phyloP scores from a whole-genome alignment of 2,888 invertebrate genomes.

The Amphipyra berbera region DNA sequence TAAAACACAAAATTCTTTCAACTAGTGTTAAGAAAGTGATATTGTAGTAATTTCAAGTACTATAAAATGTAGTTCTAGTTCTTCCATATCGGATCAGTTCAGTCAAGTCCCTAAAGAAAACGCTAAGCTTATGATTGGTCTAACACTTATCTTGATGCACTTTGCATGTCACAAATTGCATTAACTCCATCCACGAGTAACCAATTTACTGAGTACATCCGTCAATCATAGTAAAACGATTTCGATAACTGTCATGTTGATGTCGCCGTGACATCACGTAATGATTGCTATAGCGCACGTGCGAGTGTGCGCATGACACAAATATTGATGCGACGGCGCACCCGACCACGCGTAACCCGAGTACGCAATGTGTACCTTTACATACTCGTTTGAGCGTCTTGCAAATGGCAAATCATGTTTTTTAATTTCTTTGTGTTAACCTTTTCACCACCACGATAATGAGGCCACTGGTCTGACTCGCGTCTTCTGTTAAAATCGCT shows the following conservation, averaged over 20 bases:
- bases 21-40: no score
- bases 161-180: background rate
- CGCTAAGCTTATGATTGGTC: background rate
- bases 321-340: constrained; percentile 54
- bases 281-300: constrained; percentile 55
- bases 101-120: background rate
- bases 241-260: constrained; percentile 58
- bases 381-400: constrained; percentile 30
- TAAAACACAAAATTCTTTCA: no score
- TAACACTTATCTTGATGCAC: background rate
- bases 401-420: constrained; percentile 38
- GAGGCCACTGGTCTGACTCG: background rate
- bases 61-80: no score
- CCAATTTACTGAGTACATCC: background rate
- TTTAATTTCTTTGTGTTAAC: constrained; percentile 28
- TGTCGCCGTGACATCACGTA: constrained; percentile 55
- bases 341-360: constrained; percentile 25
- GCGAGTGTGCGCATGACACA: constrained; percentile 54
- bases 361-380: constrained; percentile 36
- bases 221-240: constrained; percentile 45
- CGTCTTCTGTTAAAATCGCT: no score
- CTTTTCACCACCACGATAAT: constrained; percentile 30
- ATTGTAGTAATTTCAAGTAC: no score
- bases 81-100: no score
- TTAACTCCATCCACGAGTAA: background rate